phyloP scores from a whole-genome alignment of 2,888 invertebrate genomes.

The Pseudoips prasinana region DNA sequence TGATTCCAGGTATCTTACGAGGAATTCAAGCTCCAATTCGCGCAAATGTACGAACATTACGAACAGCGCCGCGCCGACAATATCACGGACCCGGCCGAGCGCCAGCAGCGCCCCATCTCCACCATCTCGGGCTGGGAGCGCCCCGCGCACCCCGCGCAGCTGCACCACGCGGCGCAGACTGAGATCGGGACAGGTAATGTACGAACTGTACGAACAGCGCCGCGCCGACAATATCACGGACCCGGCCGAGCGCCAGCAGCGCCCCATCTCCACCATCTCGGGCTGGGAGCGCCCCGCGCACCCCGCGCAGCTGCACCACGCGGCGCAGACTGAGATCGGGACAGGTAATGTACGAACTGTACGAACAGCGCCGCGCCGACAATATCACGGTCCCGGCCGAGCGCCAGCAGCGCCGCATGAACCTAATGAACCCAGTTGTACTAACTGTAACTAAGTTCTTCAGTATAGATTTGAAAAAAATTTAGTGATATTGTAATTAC shows the following conservation, averaged over 20 bases:
- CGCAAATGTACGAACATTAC: slow-evolving; percentile 98
- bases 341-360: slow-evolving; percentile 88
- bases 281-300: slow-evolving; percentile 89
- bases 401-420: slow-evolving; percentile 91
- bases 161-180: slow-evolving; percentile 70
- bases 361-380: slow-evolving; percentile 95
- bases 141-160: slow-evolving; percentile 17
- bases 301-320: slow-evolving; percentile 45
- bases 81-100: slow-evolving; percentile 96
- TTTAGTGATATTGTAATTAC: no score
- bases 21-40: slow-evolving; percentile 98
- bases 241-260: slow-evolving; percentile 94
- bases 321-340: slow-evolving; percentile 74
- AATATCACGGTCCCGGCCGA: slow-evolving; percentile 97
- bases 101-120: slow-evolving; percentile 96
- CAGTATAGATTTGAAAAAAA: no score
- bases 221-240: slow-evolving; percentile 97
- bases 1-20: slow-evolving; percentile 99
- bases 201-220: slow-evolving; percentile 96
- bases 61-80: slow-evolving; percentile 96
- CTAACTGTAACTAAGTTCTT: no score
- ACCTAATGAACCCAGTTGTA: no score
- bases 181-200: slow-evolving; percentile 73
- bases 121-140: slow-evolving; percentile 98
- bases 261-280: slow-evolving; percentile 96